phyloP scores from a whole-genome alignment of 2,113 vertebrate species.

The Edolisoma coerulescens region DNA sequence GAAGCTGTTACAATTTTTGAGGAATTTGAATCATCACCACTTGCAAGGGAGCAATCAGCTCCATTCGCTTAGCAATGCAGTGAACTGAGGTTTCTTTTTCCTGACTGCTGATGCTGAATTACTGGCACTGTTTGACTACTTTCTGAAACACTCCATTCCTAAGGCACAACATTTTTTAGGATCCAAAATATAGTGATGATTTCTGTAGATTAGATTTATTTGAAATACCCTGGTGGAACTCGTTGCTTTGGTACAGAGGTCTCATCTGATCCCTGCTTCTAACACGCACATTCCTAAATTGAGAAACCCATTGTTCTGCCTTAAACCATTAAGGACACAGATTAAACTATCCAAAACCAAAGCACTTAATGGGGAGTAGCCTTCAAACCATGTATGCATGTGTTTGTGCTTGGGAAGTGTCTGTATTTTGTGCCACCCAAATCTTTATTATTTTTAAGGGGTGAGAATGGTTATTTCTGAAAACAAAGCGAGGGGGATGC shows the following conservation, averaged over 20 bases:
- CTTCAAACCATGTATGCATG: neutral
- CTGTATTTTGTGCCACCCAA: neutral
- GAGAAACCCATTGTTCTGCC: constrained; percentile 1
- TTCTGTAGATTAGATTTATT: neutral
- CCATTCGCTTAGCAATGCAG: neutral
- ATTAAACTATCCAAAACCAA: neutral
- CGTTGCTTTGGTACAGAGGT: neutral
- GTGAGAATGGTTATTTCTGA: neutral
- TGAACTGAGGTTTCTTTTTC: neutral
- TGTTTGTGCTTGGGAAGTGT: neutral
- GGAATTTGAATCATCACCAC: neutral
- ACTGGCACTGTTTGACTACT: neutral
- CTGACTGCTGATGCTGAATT: neutral
- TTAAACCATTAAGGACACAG: neutral
- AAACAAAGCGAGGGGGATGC: neutral
- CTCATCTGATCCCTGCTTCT: neutral
- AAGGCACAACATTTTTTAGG: neutral
- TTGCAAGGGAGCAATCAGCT: neutral
- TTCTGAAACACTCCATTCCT: neutral
- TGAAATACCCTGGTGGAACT: neutral
- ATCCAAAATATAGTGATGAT: neutral
- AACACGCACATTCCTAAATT: neutral
- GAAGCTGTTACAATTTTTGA: neutral
- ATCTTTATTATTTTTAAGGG: neutral
- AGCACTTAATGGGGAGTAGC: neutral